Evolutionary conservation across 1,140 invertebrate genomes (phyloP).

Genomic region (Drosophila gunungcola): DNA sequence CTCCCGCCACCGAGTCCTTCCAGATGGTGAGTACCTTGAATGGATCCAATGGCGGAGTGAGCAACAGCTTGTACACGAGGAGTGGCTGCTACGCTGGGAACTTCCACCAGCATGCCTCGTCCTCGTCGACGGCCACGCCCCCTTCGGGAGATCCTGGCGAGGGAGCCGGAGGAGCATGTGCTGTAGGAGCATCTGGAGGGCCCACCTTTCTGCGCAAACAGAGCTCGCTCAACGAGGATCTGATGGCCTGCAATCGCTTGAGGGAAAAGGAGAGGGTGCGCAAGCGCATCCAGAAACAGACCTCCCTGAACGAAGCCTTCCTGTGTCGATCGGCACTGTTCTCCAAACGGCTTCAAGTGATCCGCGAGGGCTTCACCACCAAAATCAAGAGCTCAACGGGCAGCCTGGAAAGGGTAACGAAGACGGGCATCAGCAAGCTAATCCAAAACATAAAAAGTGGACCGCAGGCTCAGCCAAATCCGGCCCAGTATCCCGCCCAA

Average conservation of each 20-base stretch:
- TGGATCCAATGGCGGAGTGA: slow-evolving; percentile 57
- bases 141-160: background rate
- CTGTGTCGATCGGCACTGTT: slow-evolving; percentile 89
- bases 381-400: slow-evolving; percentile 92
- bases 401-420: slow-evolving; percentile 92
- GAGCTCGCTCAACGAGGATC: slow-evolving; percentile 94
- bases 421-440: slow-evolving; percentile 90
- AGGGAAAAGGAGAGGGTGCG: slow-evolving; percentile 93
- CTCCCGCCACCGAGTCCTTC: slow-evolving; percentile 42
- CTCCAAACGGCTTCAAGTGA: slow-evolving; percentile 91
- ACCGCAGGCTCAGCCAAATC: slow-evolving; percentile 48
- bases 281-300: slow-evolving; percentile 94
- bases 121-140: slow-evolving; percentile 11
- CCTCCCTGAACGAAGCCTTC: slow-evolving; percentile 94
- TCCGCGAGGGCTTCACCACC: slow-evolving; percentile 93
- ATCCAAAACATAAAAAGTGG: slow-evolving; percentile 90
- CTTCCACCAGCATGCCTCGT: slow-evolving; percentile 34
- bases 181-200: slow-evolving; percentile 2
- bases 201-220: slow-evolving; percentile 89
- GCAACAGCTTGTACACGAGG: slow-evolving; percentile 62
- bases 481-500: background rate
- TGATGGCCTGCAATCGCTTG: slow-evolving; percentile 93
- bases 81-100: slow-evolving; percentile 58
- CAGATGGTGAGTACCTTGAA: slow-evolving; percentile 72
- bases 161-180: background rate